Evolutionary conservation across 2,797 vertebrate species (phyloP).

Genomic region (Notolepis coatsorum): DNA sequence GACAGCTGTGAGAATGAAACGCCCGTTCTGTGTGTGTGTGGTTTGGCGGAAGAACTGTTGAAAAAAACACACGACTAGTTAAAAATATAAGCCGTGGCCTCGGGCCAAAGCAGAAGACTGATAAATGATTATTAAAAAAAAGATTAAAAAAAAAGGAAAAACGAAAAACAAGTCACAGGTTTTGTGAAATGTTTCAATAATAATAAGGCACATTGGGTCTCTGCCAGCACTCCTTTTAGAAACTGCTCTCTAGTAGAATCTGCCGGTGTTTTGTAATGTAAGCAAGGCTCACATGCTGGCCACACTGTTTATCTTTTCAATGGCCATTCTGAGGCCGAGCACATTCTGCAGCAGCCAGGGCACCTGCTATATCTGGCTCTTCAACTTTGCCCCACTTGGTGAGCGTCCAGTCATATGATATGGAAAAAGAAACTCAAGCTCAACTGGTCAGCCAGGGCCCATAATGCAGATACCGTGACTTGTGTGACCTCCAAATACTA

Average conservation of each 20-base stretch:
- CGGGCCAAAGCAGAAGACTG: background rate
- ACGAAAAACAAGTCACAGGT: too few species aligned
- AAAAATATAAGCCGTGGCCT: background rate
- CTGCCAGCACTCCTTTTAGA: background rate
- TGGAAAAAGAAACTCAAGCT: slow-evolving; percentile 80
- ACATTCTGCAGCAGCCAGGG: slow-evolving; percentile 59
- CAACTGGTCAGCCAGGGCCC: slow-evolving; percentile 34
- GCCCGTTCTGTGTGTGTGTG: background rate
- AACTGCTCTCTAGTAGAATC: background rate
- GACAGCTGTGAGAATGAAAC: background rate
- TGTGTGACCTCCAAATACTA: slow-evolving; percentile 45
- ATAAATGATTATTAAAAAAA: background rate
- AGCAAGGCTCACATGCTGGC: slow-evolving; percentile 6
- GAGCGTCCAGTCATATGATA: slow-evolving; percentile 78
- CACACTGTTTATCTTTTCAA: slow-evolving; percentile 76
- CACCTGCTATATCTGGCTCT: slow-evolving; percentile 77
- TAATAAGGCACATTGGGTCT: background rate
- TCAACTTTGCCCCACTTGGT: slow-evolving; percentile 86
- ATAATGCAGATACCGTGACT: slow-evolving; percentile 13
- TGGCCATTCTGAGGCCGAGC: slow-evolving; percentile 47
- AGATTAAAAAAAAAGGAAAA: too few species aligned
- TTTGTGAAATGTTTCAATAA: background rate
- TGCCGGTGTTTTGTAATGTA: background rate
- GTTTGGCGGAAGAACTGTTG: background rate
- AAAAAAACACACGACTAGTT: too few species aligned